These are phyloP conservation scores for Echinarachnius parma DNA, from an alignment of 53 echinoderm and acorn worm species.

Conservation along the genomic window DNA sequence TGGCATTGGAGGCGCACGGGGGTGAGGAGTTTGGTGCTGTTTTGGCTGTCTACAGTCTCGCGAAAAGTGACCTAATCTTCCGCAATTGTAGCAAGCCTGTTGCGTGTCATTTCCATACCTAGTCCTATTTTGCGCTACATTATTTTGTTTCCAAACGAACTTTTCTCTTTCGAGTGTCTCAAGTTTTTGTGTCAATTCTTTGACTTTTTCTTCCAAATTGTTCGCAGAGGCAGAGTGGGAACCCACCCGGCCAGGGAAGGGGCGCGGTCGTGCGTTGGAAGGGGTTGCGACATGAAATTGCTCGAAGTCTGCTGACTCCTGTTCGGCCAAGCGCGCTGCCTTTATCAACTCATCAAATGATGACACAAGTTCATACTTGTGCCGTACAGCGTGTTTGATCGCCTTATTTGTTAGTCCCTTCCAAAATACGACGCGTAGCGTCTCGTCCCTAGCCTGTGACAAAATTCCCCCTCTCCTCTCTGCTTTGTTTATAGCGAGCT, in stretches of 20 bases:
- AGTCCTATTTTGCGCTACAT: too few relatives aligned
- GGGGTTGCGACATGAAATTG: too few relatives aligned
- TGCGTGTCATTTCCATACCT: not conserved
- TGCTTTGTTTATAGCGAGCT: constrained; percentile 13
- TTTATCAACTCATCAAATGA: constrained; percentile 30
- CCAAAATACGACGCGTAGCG: constrained; percentile 41
- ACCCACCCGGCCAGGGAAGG: too few relatives aligned
- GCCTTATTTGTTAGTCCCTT: constrained; percentile 25
- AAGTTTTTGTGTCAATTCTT: not conserved
- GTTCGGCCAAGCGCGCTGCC: constrained; percentile 28
- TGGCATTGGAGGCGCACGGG: too few relatives aligned
- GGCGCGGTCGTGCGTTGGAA: too few relatives aligned
- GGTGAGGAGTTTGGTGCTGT: too few relatives aligned
- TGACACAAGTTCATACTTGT: constrained; percentile 20
- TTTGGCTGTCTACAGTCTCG: not conserved
- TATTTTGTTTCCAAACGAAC: too few relatives aligned
- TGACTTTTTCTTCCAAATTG: not conserved
- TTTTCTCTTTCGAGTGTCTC: not conserved
- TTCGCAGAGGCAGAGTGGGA: not conserved
- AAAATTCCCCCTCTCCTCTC: constrained; percentile 33
- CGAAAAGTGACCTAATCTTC: constrained; percentile 16
- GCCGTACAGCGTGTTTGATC: constrained; percentile 36
- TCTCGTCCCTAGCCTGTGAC: constrained; percentile 23
- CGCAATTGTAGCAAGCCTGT: constrained; percentile 30
- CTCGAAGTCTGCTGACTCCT: constrained; percentile 33